Percentiles rank a stretch among this genome's conserved stretches.
phyloP scores from a whole-genome alignment of 1,140 invertebrate species.

The Drosophila ananassae region DNA sequence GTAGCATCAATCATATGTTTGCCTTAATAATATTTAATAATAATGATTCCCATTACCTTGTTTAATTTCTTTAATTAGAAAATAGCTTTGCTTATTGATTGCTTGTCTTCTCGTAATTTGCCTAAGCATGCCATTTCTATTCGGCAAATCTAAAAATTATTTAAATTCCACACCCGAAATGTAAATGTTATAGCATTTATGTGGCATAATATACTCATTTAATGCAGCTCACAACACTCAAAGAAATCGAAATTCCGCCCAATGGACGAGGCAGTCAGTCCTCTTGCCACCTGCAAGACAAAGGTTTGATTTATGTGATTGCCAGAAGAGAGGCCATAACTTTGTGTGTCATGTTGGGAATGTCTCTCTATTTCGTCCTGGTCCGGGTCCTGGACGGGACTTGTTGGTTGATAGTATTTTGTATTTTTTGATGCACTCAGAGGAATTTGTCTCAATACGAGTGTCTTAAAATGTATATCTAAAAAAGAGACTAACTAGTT shows the following conservation, averaged over 20 bases:
- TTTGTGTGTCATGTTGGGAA: constrained; percentile 47
- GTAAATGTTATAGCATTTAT: constrained; percentile 26
- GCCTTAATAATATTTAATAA: background rate
- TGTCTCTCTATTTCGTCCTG: constrained; percentile 34
- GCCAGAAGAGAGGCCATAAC: constrained; percentile 46
- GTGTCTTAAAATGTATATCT: background rate
- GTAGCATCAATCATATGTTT: constrained; percentile 19
- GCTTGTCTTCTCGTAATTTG: background rate
- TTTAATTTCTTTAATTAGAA: constrained; percentile 15
- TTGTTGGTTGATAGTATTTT: constrained; percentile 26
- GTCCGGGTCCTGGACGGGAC: background rate
- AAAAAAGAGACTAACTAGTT: no score
- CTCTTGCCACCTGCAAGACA: constrained; percentile 43
- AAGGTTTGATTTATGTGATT: constrained; percentile 57
- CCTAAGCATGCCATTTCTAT: constrained; percentile 6
- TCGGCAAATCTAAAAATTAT: constrained; percentile 16
- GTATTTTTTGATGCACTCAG: constrained; percentile 20
- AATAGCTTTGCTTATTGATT: background rate
- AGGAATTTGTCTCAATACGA: background rate
- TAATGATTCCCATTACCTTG: background rate
- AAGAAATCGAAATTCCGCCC: background rate
- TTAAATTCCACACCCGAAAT: constrained; percentile 21
- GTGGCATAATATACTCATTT: constrained; percentile 55
- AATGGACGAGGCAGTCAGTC: background rate
- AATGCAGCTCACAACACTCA: constrained; percentile 33